Base-by-base conservation (phyloP, 2,888 invertebrate genomes). In the Drosophila nigritarsus region DNA sequence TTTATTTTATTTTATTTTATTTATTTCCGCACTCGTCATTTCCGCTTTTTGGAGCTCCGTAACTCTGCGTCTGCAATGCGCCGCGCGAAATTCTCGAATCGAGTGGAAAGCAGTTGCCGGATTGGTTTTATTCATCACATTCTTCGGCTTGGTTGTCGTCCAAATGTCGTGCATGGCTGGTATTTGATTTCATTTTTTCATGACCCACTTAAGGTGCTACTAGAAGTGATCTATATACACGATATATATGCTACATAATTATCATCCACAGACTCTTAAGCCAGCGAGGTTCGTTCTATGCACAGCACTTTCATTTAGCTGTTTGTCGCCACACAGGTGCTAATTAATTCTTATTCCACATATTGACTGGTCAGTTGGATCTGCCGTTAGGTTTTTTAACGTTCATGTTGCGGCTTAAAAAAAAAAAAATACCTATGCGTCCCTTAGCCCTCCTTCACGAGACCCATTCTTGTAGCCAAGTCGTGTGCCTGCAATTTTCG, bases 341-440 rank as follows among this genome's bases (percentile, higher is more conserved):
- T 87, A 87, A 87, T 87, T 66, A 74, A 75, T 82, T 87, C 85
- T 90, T 89, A 90, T 73, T 87, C 90, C 85, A 87, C 89, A 87
- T 89, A 77, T 61, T 36, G 13, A n/a, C 51, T 66, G 59, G 20
- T 5, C 6, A 13, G 18, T 24, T 36, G 36, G 61, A 76, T 73
- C 72, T 83, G 82, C 86, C 90, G 87, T 89, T 88, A 83, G 27
- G 62, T 82, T 76, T 80, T 82, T 71, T 61, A 72, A 66, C 65
- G 32, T 54, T 49, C n/a, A 13, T 15, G 27, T 4, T 13, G 7
- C n/a, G 27, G 7, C 27, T 15, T 40, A 2, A 24, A 8, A n/a
- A 8, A 27, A 5, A 24, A 32, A 7, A 24, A 8, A 7, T n/a
- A n/a, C 20, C 2, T 2, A 24, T 54, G 6, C 18, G 1, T 5